Conservation (phyloP, 2,797 vertebrate genomes). For the Hydrocynus forskahlii region DNA sequence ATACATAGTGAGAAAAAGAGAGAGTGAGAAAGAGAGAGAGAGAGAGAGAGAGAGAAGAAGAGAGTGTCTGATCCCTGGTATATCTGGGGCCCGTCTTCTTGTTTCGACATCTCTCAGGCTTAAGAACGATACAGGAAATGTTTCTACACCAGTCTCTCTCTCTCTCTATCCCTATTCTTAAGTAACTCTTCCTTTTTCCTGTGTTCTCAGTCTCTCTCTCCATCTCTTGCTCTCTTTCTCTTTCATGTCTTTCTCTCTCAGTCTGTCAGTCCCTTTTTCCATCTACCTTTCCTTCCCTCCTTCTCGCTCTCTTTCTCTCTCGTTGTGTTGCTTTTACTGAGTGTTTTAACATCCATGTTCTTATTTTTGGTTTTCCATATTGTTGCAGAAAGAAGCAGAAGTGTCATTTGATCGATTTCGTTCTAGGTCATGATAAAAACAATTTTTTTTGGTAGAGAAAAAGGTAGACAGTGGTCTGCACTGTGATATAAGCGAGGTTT, state of each 20-base stretch:
- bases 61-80: background rate
- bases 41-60: background rate
- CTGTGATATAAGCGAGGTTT: too few species aligned
- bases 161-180: conserved; percentile 33
- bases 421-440: too few species aligned
- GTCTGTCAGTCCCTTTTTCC: too few species aligned
- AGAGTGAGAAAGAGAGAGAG: background rate
- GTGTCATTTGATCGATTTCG: too few species aligned
- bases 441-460: too few species aligned
- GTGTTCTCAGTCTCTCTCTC: background rate
- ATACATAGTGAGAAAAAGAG: background rate
- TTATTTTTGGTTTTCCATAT: too few species aligned
- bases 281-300: too few species aligned
- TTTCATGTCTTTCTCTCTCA: background rate
- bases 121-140: background rate
- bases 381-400: too few species aligned
- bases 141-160: conserved; percentile 30
- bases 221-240: too few species aligned
- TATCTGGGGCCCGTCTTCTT: background rate
- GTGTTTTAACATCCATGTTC: too few species aligned
- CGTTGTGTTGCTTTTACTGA: background rate
- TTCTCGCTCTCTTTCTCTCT: background rate
- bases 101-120: background rate
- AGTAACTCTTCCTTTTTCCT: background rate
- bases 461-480: too few species aligned